Base-by-base conservation (phyloP, 2,797 vertebrate species). In the Spondyliosoma cantharus region DNA sequence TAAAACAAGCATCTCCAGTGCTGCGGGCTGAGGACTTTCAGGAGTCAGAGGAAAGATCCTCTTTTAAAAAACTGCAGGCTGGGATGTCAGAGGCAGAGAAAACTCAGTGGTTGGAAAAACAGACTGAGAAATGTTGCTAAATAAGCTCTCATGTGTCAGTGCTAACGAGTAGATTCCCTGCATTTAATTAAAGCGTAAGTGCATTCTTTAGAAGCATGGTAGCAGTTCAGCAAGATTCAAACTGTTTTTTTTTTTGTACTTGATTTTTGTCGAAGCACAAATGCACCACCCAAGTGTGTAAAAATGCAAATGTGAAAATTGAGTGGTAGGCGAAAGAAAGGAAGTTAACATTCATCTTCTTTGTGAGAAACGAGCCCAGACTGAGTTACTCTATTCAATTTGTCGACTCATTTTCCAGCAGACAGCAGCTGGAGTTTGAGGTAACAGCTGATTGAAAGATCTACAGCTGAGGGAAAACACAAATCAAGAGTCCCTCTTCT, bases 1-100 rank as follows among this genome's bases (percentile, higher is more conserved):
- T 93, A 90, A 93, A 92, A 82, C 76, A 64, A 78, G 79, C 70
- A 66, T 89, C 86, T 78, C 68, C 60, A 69, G 63, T 24, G 73
- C 83, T 78, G 81, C 5, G 22, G 78, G 83, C 64, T 68, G 59
- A 91, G 75, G 85, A 89, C 75, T 80, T 88, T 85, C 27, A 86
- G 71, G 76, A 89, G 80, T 86, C 75, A 74, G 66, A 58, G 48
- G 65, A 62, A 84, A 67, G 78, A 78, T 66, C 62, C 65, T 85
- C 54, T 77, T 77, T 68, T 70, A 60, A 49, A 83, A 37, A 85
- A 78, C n/a, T 27, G 57, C 78, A 82, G 66, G 71, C 45, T 71
- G 78, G 82, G 80, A 79, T 68, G 80, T 87, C 77, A 77, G 56
- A 57, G 37, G 25, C 70, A 42, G 52, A 22, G 57, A 71, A 83